Percentiles rank a stretch among this genome's conserved stretches.
These are phyloP conservation scores for Anguilla japonica DNA, from an alignment of 2,113 vertebrate genomes.

Conservation along the genomic window DNA sequence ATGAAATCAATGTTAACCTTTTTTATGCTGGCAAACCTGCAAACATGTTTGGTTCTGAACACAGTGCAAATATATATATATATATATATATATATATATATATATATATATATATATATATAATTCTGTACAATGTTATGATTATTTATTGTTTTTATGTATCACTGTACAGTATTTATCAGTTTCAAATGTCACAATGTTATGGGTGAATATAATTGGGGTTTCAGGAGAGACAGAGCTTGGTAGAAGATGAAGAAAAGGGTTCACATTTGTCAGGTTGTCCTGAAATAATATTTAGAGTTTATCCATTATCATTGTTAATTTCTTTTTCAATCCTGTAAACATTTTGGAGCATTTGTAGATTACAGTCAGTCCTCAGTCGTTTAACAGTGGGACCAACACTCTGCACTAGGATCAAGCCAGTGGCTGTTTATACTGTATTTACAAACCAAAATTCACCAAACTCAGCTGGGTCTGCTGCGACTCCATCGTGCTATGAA, in stretches of 20 bases:
- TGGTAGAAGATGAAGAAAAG: not conserved
- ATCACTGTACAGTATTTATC: not conserved
- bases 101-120: no score
- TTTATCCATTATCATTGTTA: not conserved
- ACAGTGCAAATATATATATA: not conserved
- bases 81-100: no score
- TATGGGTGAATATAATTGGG: not conserved
- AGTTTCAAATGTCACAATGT: not conserved
- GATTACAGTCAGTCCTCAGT: not conserved
- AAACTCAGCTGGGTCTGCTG: not conserved
- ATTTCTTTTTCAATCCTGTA: not conserved
- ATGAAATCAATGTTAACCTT: not conserved
- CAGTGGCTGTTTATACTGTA: not conserved
- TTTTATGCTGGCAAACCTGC: not conserved
- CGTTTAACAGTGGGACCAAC: not conserved
- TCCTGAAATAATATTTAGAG: not conserved
- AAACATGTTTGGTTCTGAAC: not conserved
- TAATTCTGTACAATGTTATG: not conserved
- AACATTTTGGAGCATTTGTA: not conserved
- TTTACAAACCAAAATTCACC: not conserved
- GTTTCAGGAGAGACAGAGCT: not conserved
- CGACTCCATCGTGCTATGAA: not conserved
- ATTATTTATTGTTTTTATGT: slow-evolving; percentile 4
- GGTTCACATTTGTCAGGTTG: not conserved
- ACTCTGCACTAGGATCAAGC: not conserved